Conservation (phyloP, 2,113 vertebrate species). For the Morone chrysops region DNA sequence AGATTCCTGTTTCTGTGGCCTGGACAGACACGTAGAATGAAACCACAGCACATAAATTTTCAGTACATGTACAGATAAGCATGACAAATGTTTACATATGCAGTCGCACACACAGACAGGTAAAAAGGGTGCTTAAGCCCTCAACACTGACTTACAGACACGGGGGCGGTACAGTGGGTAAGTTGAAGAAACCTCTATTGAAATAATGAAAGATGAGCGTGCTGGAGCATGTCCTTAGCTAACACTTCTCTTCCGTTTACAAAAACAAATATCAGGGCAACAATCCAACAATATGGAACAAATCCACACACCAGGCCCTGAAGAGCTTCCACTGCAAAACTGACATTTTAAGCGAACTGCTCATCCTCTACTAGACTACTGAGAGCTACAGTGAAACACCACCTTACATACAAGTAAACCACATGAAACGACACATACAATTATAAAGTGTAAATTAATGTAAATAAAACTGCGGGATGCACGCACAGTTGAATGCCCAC, state of each 20-base stretch:
- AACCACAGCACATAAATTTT: conserved; percentile 19
- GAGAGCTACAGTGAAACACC: no score
- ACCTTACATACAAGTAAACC: background rate
- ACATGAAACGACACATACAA: background rate
- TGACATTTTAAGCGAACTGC: background rate
- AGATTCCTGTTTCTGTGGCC: conserved; percentile 21
- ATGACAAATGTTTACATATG: conserved; percentile 53
- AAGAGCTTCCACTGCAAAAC: background rate
- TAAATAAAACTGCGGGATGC: background rate
- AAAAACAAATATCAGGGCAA: conserved; percentile 34
- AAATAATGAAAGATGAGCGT: conserved; percentile 41
- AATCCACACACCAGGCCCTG: background rate
- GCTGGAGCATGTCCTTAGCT: conserved; percentile 46
- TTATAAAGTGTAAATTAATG: background rate
- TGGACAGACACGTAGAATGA: conserved; percentile 20
- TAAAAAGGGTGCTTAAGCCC: conserved; percentile 5
- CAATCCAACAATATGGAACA: background rate
- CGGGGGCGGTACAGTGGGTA: conserved; percentile 3
- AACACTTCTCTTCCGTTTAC: conserved; percentile 53
- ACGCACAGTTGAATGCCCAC: background rate
- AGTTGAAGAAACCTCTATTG: conserved; percentile 23
- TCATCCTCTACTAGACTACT: background rate
- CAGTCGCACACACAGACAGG: conserved; percentile 4
- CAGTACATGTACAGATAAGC: conserved; percentile 36
- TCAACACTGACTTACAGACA: conserved; percentile 43